Percentiles rank a stretch among this genome's conserved stretches.
Evolutionary conservation across 2,888 invertebrate species (phyloP).

Genomic region (Xanthorhoe designata): DNA sequence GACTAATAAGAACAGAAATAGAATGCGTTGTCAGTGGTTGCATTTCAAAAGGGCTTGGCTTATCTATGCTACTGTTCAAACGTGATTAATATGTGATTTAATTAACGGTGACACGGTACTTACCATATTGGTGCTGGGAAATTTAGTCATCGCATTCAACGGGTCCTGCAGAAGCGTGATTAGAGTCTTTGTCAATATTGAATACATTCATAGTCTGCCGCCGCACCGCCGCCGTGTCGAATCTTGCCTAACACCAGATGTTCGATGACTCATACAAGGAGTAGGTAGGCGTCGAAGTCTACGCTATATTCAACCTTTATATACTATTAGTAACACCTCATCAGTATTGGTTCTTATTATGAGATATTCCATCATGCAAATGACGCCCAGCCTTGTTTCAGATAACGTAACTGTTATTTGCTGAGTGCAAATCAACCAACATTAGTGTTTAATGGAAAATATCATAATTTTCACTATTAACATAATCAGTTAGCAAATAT

Average conservation of each 20-base stretch:
- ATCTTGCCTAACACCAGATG: slow-evolving; percentile 71
- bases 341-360: slow-evolving; percentile 20
- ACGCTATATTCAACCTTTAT: slow-evolving; percentile 53
- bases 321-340: slow-evolving; percentile 34
- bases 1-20: slow-evolving; percentile 57
- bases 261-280: slow-evolving; percentile 65
- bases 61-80: slow-evolving; percentile 49
- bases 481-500: slow-evolving; percentile 45
- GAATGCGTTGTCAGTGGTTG: slow-evolving; percentile 48
- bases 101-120: slow-evolving; percentile 16
- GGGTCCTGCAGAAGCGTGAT: slow-evolving; percentile 31
- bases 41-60: slow-evolving; percentile 51
- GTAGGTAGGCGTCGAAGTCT: slow-evolving; percentile 68
- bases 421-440: slow-evolving; percentile 16
- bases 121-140: slow-evolving; percentile 4
- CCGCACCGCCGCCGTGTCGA: slow-evolving; percentile 29
- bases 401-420: slow-evolving; percentile 26
- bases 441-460: slow-evolving; percentile 34
- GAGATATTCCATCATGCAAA: slow-evolving; percentile 22
- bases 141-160: slow-evolving; percentile 18
- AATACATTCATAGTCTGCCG: slow-evolving; percentile 41
- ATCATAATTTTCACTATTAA: slow-evolving; percentile 33
- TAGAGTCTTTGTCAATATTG: slow-evolving; percentile 39
- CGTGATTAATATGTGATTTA: slow-evolving; percentile 37
- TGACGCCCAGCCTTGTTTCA: slow-evolving; percentile 22